These are phyloP conservation scores for Protobothrops mucrosquamatus DNA, from an alignment of 2,113 vertebrate species.

Conservation along the genomic window DNA sequence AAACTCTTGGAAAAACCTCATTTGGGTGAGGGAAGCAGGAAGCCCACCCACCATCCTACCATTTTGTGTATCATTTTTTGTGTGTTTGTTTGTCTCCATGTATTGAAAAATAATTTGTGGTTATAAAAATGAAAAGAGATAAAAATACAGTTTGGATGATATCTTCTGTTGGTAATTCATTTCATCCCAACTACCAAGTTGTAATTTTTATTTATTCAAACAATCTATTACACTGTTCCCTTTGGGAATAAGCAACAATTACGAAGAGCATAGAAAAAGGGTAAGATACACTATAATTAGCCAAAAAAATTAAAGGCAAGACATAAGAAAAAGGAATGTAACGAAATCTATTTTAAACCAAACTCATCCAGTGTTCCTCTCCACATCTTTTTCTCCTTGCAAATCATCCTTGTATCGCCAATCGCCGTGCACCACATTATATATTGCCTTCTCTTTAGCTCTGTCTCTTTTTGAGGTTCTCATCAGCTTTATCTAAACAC, in stretches of 20 bases:
- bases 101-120: background rate
- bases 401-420: background rate
- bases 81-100: background rate
- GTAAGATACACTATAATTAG: background rate
- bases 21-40: background rate
- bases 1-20: background rate
- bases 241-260: background rate
- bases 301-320: background rate
- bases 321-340: background rate
- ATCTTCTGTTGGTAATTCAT: background rate
- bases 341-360: background rate
- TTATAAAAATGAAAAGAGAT: background rate
- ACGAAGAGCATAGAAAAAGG: background rate
- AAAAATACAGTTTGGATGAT: background rate
- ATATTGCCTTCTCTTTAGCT: background rate
- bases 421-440: background rate
- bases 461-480: background rate
- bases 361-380: background rate
- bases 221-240: background rate
- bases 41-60: background rate
- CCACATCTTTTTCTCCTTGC: background rate
- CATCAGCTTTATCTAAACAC: background rate
- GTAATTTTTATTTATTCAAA: background rate
- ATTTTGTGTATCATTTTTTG: background rate
- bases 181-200: background rate